Evolutionary conservation across 1,140 invertebrate species (phyloP), one percentile per base, ranked within the genome.

Genomic region (Drosophila nannoptera): DNA sequence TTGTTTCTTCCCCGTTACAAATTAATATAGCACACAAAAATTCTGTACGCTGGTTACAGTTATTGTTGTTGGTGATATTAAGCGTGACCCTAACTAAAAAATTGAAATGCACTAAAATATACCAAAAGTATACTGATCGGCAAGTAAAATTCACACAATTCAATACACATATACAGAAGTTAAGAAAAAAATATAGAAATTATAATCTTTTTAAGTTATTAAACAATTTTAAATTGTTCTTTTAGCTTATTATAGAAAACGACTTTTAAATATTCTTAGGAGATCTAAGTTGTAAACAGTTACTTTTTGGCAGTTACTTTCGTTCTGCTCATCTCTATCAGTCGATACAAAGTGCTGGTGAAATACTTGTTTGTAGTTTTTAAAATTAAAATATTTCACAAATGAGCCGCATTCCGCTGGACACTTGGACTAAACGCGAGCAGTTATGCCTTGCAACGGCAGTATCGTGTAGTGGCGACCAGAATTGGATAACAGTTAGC

Each of bases 401-500:
- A 89, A 77, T 95, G 48, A 96, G 95, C 90, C 91, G 94, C 4
- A 91, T 92, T 54, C 93, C 94, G 0, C 78, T 95, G 29, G 96
- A 97, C 82, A 93, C 92, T 31, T 98, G 97, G 97, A 95, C 94
- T 32, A 93, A 92, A 0, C 91, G 94, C 12, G 97, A 98, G 82
- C 94, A 96, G 83, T 86, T 98, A 69, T 95, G 94, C 74, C 89
- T 98, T 40, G 96, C 96, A 0, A 97, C 96, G 2, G 94, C 96
- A 22, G 97, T 98, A 0, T 90, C 94, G 2, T 93, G 95, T 77
- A 96, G 94, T 90, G 96, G 96, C 0, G 97, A 98, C 89, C 96
- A 97, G 90, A 98, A 98, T 89, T 98, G 97, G 96, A 96, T 96
- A 87, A 95, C 95, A 0, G 96, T 98, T 0, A 96, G 96, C 36